Evolutionary conservation across 1,140 invertebrate species (phyloP).

Genomic region (Eubasilissa regina): DNA sequence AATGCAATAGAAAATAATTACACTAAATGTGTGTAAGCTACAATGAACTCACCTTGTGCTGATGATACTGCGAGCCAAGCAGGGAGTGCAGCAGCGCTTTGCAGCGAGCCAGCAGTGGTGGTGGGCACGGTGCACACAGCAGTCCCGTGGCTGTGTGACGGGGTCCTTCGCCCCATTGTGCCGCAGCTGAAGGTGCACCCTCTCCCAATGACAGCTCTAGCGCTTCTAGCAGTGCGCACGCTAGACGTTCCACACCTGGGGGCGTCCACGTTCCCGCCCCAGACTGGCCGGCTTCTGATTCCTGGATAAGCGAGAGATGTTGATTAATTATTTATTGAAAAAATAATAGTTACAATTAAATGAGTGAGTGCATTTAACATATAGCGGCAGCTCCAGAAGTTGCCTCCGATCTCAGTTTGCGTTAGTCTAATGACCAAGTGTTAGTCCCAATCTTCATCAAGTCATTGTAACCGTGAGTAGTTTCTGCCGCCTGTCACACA

Average conservation of each 20-base stretch:
- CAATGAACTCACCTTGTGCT: conserved; percentile 83
- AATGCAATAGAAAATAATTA: no score
- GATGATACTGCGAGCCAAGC: conserved; percentile 85
- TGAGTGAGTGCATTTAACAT: not conserved
- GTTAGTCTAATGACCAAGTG: no score
- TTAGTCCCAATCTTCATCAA: no score
- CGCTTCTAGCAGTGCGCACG: conserved; percentile 68
- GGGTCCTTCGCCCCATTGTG: conserved; percentile 60
- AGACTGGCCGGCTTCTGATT: conserved; percentile 46
- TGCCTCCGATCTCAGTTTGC: no score
- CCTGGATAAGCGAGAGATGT: conserved; percentile 13
- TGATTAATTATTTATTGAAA: not conserved
- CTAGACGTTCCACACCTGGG: conserved; percentile 67
- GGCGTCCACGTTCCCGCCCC: conserved; percentile 63
- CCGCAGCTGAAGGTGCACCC: no score
- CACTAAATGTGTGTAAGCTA: no score
- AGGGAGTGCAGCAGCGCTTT: conserved; percentile 87
- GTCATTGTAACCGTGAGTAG: no score
- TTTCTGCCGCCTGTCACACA: no score
- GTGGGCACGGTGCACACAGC: conserved; percentile 87
- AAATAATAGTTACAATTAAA: not conserved
- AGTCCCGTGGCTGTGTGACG: conserved; percentile 79
- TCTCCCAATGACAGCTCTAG: conserved; percentile 63
- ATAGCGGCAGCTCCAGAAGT: no score
- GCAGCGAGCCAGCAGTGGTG: conserved; percentile 83